Percentiles rank a stretch among this genome's conserved stretches.
These are phyloP conservation scores for Nasonia oneida DNA, from an alignment of 2,888 invertebrate genomes.

Conservation along the genomic window DNA sequence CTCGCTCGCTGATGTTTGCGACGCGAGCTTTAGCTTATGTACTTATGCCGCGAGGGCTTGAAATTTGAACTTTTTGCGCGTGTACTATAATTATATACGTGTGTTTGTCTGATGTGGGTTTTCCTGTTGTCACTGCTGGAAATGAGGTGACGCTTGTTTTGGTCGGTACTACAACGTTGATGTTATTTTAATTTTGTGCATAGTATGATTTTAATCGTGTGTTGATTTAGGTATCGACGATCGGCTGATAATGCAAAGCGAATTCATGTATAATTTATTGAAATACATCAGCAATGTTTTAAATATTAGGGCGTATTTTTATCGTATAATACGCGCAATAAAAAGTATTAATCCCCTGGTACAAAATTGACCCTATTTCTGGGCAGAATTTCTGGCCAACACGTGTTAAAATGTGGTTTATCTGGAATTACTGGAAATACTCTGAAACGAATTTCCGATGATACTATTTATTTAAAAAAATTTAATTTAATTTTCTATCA, in stretches of 20 bases:
- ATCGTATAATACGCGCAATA: not conserved
- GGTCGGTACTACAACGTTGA: too few relatives aligned
- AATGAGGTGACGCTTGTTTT: not conserved
- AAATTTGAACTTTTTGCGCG: slow-evolving; percentile 8
- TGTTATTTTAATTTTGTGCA: too few relatives aligned
- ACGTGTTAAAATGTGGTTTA: too few relatives aligned
- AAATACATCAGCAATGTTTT: not conserved
- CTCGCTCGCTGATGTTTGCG: not conserved
- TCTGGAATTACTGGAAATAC: too few relatives aligned
- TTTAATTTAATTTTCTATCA: too few relatives aligned
- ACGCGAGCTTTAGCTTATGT: not conserved
- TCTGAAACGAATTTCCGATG: too few relatives aligned
- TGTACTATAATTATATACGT: not conserved
- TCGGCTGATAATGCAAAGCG: not conserved
- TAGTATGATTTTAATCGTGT: too few relatives aligned
- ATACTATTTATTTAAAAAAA: too few relatives aligned
- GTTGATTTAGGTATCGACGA: not conserved
- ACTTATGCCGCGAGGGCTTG: not conserved
- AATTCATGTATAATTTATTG: not conserved
- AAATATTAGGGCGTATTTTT: not conserved
- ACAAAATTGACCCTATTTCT: too few relatives aligned
- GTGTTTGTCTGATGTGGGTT: not conserved
- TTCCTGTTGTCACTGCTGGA: not conserved
- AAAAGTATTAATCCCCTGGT: too few relatives aligned
- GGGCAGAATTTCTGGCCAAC: too few relatives aligned